A percentile compares a stretch with the other conserved stretches of the same genome.
phyloP scores from a whole-genome alignment of 1,140 invertebrate genomes.

The Cardiocondyla obscurior region DNA sequence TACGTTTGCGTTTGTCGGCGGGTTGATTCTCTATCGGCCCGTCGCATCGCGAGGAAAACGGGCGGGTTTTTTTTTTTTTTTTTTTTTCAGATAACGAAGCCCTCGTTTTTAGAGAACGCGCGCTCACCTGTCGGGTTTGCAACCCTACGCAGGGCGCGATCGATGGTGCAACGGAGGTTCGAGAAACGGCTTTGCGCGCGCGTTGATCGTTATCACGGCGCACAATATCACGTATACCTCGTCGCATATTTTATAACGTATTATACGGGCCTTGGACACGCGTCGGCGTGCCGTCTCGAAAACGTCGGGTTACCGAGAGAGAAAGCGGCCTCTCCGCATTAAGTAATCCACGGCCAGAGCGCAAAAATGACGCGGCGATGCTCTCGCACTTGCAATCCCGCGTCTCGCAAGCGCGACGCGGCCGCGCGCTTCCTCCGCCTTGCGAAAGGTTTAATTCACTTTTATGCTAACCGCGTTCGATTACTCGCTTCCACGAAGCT shows the following conservation, averaged over 20 bases:
- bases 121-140: slow-evolving; percentile 6
- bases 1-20: no score
- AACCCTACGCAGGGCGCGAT: neutral
- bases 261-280: slow-evolving; percentile 53
- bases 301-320: slow-evolving; percentile 54
- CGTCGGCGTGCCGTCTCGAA: slow-evolving; percentile 58
- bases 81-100: neutral
- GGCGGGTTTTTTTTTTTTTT: no score
- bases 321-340: slow-evolving; percentile 66
- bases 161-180: neutral
- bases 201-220: slow-evolving; percentile 15
- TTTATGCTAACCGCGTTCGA: slow-evolving; percentile 14
- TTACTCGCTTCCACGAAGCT: slow-evolving; percentile 20
- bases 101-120: neutral
- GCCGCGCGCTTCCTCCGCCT: slow-evolving; percentile 17
- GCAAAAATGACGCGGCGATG: slow-evolving; percentile 46
- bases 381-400: neutral
- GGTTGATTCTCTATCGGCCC: neutral
- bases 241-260: slow-evolving; percentile 55
- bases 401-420: slow-evolving; percentile 1
- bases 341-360: slow-evolving; percentile 62
- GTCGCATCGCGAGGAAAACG: neutral
- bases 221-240: neutral
- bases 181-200: neutral
- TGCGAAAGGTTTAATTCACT: neutral